Conservation (phyloP, 1,140 invertebrate genomes). For the Scaptomyza pallida region DNA sequence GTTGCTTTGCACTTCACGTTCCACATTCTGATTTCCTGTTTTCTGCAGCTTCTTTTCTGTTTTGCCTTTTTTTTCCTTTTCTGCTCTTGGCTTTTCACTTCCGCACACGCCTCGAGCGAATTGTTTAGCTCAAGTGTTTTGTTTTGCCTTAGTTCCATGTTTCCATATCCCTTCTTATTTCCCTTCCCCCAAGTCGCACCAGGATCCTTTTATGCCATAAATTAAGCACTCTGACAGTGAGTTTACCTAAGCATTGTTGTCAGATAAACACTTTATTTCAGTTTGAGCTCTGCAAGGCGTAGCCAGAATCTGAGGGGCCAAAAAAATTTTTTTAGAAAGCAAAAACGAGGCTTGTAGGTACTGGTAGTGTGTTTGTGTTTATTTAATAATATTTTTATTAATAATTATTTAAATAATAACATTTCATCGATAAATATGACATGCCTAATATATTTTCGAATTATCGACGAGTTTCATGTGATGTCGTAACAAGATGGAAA, state of each 20-base stretch:
- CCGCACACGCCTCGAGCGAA: constrained; percentile 40
- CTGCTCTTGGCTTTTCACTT: constrained; percentile 57
- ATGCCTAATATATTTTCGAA: too few relatives aligned
- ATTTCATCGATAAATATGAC: too few relatives aligned
- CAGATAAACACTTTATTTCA: constrained; percentile 48
- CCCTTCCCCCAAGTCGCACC: neutral
- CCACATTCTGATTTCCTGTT: constrained; percentile 56
- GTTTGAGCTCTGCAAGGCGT: too few relatives aligned
- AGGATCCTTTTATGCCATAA: constrained; percentile 48
- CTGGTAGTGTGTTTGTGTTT: too few relatives aligned
- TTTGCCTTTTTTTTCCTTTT: constrained; percentile 28
- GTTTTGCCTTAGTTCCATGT: constrained; percentile 5
- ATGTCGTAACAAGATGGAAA: too few relatives aligned
- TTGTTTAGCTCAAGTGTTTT: constrained; percentile 31
- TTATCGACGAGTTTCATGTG: too few relatives aligned
- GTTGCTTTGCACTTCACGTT: constrained; percentile 48
- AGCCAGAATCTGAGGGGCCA: too few relatives aligned
- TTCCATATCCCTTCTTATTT: neutral
- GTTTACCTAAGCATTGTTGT: constrained; percentile 59
- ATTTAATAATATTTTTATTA: too few relatives aligned
- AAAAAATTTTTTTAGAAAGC: too few relatives aligned
- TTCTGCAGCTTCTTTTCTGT: constrained; percentile 24
- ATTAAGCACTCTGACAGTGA: constrained; percentile 66
- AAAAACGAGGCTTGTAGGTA: too few relatives aligned
- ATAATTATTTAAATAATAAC: too few relatives aligned